phyloP scores from a whole-genome alignment of 2,797 vertebrate genomes.

The Sebastes taczanowskii region DNA sequence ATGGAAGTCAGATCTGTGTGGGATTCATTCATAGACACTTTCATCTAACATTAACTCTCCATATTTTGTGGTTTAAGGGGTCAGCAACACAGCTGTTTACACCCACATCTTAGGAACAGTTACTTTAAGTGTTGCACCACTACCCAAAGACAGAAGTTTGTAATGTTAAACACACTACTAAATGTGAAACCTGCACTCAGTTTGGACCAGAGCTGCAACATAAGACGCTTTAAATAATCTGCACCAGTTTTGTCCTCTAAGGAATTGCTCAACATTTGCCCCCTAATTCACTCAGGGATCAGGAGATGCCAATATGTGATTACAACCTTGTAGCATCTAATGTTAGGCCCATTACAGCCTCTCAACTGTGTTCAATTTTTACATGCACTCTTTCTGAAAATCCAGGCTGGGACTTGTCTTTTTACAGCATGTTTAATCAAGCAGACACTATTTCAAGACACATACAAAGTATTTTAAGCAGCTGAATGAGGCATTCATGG shows the following conservation, averaged over 20 bases:
- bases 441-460: background rate
- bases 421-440: background rate
- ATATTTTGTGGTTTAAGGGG: background rate
- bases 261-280: slow-evolving; percentile 37
- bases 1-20: background rate
- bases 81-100: background rate
- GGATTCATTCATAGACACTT: background rate
- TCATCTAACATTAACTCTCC: background rate
- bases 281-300: background rate
- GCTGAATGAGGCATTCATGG: slow-evolving; percentile 7
- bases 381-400: background rate
- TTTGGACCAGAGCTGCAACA: slow-evolving; percentile 1
- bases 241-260: slow-evolving; percentile 16
- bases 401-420: background rate
- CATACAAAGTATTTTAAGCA: slow-evolving; percentile 35
- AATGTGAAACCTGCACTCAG: slow-evolving; percentile 15
- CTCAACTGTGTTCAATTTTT: background rate
- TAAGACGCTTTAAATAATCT: slow-evolving; percentile 62
- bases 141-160: background rate
- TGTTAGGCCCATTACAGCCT: background rate
- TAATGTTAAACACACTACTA: background rate
- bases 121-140: background rate
- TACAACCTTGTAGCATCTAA: background rate
- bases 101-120: background rate
- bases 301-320: background rate